A percentile compares a stretch with the other conserved stretches of the same genome.
phyloP scores from a whole-genome alignment of 2,888 invertebrate genomes.

The Unio pictorum region DNA sequence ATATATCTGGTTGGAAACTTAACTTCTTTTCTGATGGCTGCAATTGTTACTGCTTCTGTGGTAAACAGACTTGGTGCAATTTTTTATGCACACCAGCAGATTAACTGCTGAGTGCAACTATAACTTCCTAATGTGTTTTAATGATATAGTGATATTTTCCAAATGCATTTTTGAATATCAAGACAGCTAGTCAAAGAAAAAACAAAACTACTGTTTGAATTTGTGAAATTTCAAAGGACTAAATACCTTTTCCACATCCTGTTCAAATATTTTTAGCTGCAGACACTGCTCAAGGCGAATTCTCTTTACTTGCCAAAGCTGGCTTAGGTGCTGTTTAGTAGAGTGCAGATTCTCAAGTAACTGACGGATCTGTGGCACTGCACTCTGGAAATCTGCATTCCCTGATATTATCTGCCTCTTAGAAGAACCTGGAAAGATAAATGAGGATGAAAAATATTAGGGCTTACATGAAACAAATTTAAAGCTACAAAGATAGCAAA shows the following conservation, averaged over 20 bases:
- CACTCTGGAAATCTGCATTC: constrained; percentile 78
- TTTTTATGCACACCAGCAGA: no score
- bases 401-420: constrained; percentile 73
- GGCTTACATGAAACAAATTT: no score
- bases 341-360: constrained; percentile 82
- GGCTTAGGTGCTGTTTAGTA: constrained; percentile 91
- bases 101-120: no score
- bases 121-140: no score
- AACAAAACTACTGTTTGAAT: neutral
- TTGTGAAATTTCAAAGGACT: neutral
- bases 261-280: constrained; percentile 71
- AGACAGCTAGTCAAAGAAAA: neutral
- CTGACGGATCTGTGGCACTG: constrained; percentile 68
- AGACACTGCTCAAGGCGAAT: constrained; percentile 70
- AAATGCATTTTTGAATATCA: neutral
- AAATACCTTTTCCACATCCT: constrained; percentile 69
- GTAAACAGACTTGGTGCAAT: no score
- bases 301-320: constrained; percentile 87
- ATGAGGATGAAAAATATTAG: neutral
- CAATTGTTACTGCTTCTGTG: no score
- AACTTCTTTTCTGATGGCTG: no score
- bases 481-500: no score
- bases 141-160: no score
- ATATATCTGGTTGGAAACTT: no score
- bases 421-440: constrained; percentile 33